Base-by-base conservation (phyloP, 2,113 vertebrate species). In the Acanthochromis polyacanthus region DNA sequence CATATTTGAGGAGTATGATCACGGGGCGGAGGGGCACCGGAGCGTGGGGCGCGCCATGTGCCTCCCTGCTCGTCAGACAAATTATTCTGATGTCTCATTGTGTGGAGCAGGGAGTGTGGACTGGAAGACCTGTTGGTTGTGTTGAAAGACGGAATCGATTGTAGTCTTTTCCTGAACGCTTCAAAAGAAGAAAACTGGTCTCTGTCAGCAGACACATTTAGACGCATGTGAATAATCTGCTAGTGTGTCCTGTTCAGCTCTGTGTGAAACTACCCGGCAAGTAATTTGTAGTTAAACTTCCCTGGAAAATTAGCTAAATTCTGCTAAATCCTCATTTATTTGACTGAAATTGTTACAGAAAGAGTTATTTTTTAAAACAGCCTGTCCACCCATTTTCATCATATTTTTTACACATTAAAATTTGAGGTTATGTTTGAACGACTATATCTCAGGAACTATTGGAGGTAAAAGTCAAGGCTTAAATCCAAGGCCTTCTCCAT, bases 1-100 rank as follows among this genome's bases (percentile, higher is more conserved):
- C 88, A 90, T 93, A 83, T 89, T 89, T 92, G 59, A 87, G 68
- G 81, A 78, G 74, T 78, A 20, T 79, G 58, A 82, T 92, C 84
- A 88, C 28, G n/a, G 88, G 91, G 90, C 40, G 88, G 82, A 75
- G 79, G 78, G 80, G 79, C 52, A 36, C n/a, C 66, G 43, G 70
- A 64, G 71, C 63, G 14, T 4, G 62, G 85, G 88, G 86, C 16
- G 75, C n/a, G 75, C 85, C 86, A 52, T 63, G 75, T 66, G 78
- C 75, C 73, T 87, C 65, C 84, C 84, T 79, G 65, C 81, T 80
- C 81, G 3, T 82, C 79, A 76, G 71, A 85, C 88, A 88, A 80
- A 87, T 88, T 64, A 85, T 78, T 79, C 60, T 85, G 75, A 80
- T 83, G 85, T 72, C 59, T 85, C 83, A 79, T 91, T 90, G 92